Evolutionary conservation across 2,797 vertebrate species (phyloP).

Genomic region (Basileuterus tristriatus): DNA sequence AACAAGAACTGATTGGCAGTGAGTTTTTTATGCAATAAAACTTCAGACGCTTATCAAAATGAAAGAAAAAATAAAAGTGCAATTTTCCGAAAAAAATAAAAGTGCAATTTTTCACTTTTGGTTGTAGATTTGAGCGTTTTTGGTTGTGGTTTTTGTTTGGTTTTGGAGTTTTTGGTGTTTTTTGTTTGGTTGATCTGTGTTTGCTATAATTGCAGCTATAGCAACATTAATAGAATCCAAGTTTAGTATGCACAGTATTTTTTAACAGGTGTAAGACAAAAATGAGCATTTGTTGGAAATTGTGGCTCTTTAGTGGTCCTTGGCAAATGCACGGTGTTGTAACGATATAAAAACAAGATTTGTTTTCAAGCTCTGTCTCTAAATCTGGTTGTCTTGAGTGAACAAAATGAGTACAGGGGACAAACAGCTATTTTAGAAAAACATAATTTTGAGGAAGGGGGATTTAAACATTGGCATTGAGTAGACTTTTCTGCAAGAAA

Average conservation of each 20-base stretch:
- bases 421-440: not conserved
- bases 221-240: not conserved
- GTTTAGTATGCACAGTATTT: not conserved
- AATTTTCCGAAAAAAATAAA: not conserved
- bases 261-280: not conserved
- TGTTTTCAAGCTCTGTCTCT: not conserved
- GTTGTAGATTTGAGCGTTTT: not conserved
- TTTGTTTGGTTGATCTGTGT: not conserved
- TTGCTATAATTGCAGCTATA: not conserved
- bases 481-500: not conserved
- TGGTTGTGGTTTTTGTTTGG: not conserved
- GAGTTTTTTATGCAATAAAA: not conserved
- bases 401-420: not conserved
- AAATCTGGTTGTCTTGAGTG: not conserved
- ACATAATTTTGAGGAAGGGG: fast-evolving
- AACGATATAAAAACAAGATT: not conserved
- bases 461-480: not conserved
- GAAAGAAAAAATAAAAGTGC: not conserved
- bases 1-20: not conserved
- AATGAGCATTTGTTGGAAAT: not conserved
- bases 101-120: not conserved
- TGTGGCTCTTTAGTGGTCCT: not conserved
- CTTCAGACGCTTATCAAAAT: not conserved
- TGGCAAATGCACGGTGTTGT: not conserved
- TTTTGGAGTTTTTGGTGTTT: not conserved